Evolutionary conservation across 2,113 vertebrate genomes (phyloP), one percentile per base, ranked within the genome.

Genomic region (Cinclus cinclus): DNA sequence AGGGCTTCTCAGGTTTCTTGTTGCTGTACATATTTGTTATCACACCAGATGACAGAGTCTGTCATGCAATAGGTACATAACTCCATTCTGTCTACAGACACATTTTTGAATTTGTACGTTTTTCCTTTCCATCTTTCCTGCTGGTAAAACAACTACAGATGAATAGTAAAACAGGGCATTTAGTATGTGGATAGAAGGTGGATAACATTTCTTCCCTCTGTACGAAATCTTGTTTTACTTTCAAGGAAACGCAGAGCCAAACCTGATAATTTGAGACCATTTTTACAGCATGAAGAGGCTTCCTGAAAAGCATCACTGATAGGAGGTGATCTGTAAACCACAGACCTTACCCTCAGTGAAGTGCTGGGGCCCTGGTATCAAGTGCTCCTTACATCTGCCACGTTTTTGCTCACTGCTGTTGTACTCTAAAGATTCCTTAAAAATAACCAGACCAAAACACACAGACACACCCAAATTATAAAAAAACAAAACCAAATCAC

Each of bases 291-390:
- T 2, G 2, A 60, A 30, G 35, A 90, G 35, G 24, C 35, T 74
- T 77, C 56, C 60, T 91, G 52, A 83, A 86, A 88, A 86, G 60
- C 41, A 37, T 13, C 8, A 5, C 56, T 86, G 73, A 52, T 64
- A 67, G 75, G 30, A 94, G 52, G 47, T 83, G 85, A 71, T 89
- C 76, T 67, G 76, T 71, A 87, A 94, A 94, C 47, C 79, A 63
- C 52, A 86, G 41, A 37, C 52, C 68, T 89, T 87, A 68, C 79
- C 71, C 68, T 83, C 37, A 5, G 16, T 41, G 35, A 91, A 85
- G 35, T 1, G 2, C 41, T 75, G 59, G 94, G 90, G 15, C 42
- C 42, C 56, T 65, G 11, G 9, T 60, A 90, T 83, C 44, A 27
- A 92, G 41, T 71, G 64, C 25, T 78, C 31, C 21, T 87, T 79